Base-by-base conservation (phyloP, 2,888 invertebrate genomes). In the Melikaiella ostensackeni region DNA sequence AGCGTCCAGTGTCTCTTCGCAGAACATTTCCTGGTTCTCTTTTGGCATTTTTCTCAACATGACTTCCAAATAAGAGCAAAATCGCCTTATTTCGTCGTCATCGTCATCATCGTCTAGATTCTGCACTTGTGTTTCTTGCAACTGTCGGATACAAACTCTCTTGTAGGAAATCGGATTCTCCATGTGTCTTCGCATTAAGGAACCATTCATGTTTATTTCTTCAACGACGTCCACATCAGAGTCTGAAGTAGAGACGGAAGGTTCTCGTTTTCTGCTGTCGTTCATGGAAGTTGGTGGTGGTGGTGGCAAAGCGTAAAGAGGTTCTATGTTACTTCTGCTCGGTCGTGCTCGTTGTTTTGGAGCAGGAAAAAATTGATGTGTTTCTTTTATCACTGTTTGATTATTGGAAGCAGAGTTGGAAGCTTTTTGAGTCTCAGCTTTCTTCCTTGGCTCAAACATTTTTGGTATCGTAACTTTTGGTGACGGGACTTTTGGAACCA, bases 41-140 rank as follows among this genome's bases (percentile, higher is more conserved):
- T 70, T 70, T 30, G 70, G 70, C 70, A 70, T 33, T 50, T 70
- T 70, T 50, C 70, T 50, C 46, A 70, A 70, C 70, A 70, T 70
- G 8, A 70, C 70, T 21, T 70, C 70, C 27, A 70, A 30, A 70
- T 70, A 70, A 11, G 46, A 50, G 46, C 70, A 70, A 50, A 70
- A 70, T 27, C 70, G 46, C 30, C 50, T 70, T 19, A 70, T 70
- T 33, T 70, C 70, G n/a, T 70, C 70, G 2, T 50, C 50, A 1
- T 70, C 70, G 9, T 70, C 50, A 4, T 70, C 70, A 8, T 70
- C 70, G 7, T 70, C 70, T 50, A 70, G 6, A 7, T 70, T 70
- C 46, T 70, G 24, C 1, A 70, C 50, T 30, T 70, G 50, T 5
- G 70, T 70, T 33, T 70, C 50, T 50, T 33, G 70, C 33, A 70